Base-by-base conservation (phyloP, 2,113 vertebrate genomes). In the Anseranas semipalmata region DNA sequence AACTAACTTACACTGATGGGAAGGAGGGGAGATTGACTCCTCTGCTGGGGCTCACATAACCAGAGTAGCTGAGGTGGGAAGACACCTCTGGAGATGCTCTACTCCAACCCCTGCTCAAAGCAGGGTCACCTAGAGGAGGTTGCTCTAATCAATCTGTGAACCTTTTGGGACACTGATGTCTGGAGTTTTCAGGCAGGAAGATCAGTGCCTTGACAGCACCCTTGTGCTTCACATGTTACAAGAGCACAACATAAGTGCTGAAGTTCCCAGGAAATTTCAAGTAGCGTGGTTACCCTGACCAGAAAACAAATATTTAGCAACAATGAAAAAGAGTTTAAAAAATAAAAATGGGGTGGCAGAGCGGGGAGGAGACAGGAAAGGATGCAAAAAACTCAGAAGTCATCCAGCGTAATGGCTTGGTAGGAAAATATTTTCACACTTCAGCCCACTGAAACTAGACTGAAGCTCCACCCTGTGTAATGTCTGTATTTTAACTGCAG, bases 391-490 rank as follows among this genome's bases (percentile, higher is more conserved):
- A 96, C 28, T 86, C 66, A 15, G 79, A 96, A 94, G 90, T 93
- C 86, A 83, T 94, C 63, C 66, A 67, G 73, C 93, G 91, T 93
- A 91, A 92, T 63, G 89, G 39, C 73, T 93, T 35, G 45, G 63
- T 91, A 93, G 85, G 93, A 95, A 93, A 97, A 96, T 82, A 45
- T 92, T 89, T 96, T 97, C 95, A 91, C 80, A 91, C 91, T 93
- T 96, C 84, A 94, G 65, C 43, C 68, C 33, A 48, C 76, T 95
- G 97, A 92, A 97, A 97, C 89, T 93, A 77, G 87, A 72, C 90
- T 94, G 95, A 96, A 90, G 53, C 90, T 90, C 81, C 90, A 88
- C 97, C 96, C 86, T 13, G 41, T 41, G 68, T 71, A 93, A 94
- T 90, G 90, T 89, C 94, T 91, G 58, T 81, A 74, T 95, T 97